Percentiles rank a stretch among this genome's conserved stretches.
Conservation (phyloP, 2,888 invertebrate species). For the Lasioglossum malachurum region DNA sequence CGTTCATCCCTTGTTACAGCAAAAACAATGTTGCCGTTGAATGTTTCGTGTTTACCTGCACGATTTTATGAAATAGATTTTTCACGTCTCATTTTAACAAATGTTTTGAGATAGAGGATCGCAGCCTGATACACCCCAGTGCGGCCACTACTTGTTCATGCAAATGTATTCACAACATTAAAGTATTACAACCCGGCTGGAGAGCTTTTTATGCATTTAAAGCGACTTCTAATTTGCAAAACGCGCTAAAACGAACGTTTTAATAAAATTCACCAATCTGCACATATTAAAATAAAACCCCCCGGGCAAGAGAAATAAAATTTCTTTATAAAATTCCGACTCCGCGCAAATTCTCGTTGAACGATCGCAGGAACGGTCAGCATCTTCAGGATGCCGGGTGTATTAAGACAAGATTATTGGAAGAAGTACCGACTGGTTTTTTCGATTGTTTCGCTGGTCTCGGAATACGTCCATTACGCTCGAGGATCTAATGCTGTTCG, state of each 20-base stretch:
- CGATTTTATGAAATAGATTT: background rate
- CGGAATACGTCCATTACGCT: background rate
- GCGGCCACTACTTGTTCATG: background rate
- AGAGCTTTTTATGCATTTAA: background rate
- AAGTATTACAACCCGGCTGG: background rate
- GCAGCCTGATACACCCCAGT: background rate
- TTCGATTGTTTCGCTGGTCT: background rate
- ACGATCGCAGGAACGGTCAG: no score
- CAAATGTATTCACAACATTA: background rate
- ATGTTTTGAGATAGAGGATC: background rate
- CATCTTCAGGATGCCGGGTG: background rate
- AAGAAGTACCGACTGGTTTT: background rate
- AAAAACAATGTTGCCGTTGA: background rate
- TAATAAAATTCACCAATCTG: background rate
- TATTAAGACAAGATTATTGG: background rate
- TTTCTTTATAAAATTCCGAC: background rate
- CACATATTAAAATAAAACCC: background rate
- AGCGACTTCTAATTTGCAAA: background rate
- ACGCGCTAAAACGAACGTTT: background rate
- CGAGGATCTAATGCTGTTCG: conserved; percentile 4
- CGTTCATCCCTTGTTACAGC: background rate
- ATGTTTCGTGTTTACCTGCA: background rate
- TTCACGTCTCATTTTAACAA: background rate
- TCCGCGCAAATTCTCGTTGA: background rate
- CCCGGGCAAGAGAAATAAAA: background rate